These are phyloP conservation scores for Acrocera orbiculus DNA, from an alignment of 2,888 invertebrate species.

Conservation along the genomic window DNA sequence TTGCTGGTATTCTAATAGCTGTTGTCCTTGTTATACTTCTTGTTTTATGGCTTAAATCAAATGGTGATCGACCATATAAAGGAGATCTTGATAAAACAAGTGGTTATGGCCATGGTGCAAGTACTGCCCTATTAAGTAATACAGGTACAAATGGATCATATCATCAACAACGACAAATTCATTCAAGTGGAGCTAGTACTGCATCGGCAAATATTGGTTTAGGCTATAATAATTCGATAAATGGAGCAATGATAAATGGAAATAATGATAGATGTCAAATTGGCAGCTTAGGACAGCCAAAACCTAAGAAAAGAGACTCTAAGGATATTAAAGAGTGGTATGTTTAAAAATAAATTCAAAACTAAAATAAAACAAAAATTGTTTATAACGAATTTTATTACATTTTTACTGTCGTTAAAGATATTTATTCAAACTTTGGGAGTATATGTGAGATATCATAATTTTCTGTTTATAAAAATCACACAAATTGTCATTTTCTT, in stretches of 20 bases:
- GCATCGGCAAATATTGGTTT: slow-evolving; percentile 19
- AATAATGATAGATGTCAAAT: slow-evolving; percentile 30
- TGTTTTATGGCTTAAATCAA: slow-evolving; percentile 72
- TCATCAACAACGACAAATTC: slow-evolving; percentile 32
- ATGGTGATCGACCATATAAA: slow-evolving; percentile 82
- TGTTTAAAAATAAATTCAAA: slow-evolving; percentile 41
- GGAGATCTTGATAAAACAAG: slow-evolving; percentile 65
- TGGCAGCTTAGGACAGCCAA: slow-evolving; percentile 32
- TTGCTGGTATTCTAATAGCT: slow-evolving; percentile 78
- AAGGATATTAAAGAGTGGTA: slow-evolving; percentile 96
- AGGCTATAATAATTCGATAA: slow-evolving; percentile 16
- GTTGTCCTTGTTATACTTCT: slow-evolving; percentile 78
- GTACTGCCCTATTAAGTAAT: slow-evolving; percentile 56
- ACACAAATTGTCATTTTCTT: too few species aligned
- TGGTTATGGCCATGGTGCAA: slow-evolving; percentile 59
- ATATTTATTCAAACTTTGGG: too few species aligned
- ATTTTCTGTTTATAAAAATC: too few species aligned
- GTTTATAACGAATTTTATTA: neutral
- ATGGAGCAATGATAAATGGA: slow-evolving; percentile 18
- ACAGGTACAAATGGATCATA: slow-evolving; percentile 35
- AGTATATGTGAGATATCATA: too few species aligned
- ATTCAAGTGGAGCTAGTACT: slow-evolving; percentile 7
- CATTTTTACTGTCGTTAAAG: neutral
- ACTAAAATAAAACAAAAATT: neutral
- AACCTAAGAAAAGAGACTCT: slow-evolving; percentile 53